Conservation (phyloP, 2,113 vertebrate species). For the Peromyscus californicus region DNA sequence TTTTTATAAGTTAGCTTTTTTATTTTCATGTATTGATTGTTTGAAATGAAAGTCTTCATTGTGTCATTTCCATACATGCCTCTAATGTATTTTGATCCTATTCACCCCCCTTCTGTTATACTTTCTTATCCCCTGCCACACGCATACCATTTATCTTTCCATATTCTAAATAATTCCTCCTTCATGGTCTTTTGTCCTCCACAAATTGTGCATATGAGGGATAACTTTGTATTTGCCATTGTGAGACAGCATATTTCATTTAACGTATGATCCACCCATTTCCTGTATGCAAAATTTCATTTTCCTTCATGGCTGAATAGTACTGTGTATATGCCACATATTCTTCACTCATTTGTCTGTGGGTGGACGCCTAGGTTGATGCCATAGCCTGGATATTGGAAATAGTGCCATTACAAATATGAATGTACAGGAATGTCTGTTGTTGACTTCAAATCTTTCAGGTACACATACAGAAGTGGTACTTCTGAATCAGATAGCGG, state of each 20-base stretch:
- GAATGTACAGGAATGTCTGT: too few relatives aligned
- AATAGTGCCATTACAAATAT: neutral
- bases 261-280: neutral
- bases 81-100: neutral
- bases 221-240: neutral
- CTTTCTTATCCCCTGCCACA: neutral
- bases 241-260: neutral
- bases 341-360: neutral
- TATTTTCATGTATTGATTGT: neutral
- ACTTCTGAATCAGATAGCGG: neutral
- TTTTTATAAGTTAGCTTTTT: neutral
- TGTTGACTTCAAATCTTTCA: neutral
- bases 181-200: neutral
- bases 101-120: too few relatives aligned
- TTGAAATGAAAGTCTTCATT: neutral
- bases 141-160: neutral
- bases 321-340: too few relatives aligned
- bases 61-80: neutral
- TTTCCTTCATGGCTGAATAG: neutral
- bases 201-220: neutral
- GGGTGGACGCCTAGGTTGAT: neutral
- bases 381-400: neutral
- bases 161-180: neutral
- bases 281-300: too few relatives aligned
- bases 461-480: neutral